Conservation (phyloP, 1,140 invertebrate species). For the Pseudobourletiella spinata region DNA sequence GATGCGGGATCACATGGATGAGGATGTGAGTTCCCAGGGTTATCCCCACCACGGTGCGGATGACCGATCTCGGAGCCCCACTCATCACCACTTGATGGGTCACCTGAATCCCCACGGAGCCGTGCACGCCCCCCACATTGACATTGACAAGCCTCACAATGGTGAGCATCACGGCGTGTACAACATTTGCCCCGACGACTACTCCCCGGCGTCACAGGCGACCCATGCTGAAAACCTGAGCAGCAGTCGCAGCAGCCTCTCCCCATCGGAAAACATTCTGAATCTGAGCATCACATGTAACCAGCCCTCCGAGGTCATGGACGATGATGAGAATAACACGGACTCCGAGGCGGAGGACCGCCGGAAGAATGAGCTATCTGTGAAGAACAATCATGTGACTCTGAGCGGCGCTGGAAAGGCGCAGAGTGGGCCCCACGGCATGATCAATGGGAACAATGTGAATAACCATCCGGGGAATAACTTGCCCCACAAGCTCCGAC, state of each 20-base stretch:
- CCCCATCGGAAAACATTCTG: slow-evolving; percentile 35
- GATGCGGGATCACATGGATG: slow-evolving; percentile 3
- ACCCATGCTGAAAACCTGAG: slow-evolving; percentile 27
- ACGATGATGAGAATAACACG: slow-evolving; percentile 6
- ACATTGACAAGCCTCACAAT: slow-evolving; percentile 26
- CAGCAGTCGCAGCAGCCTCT: slow-evolving; percentile 28
- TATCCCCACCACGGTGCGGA: slow-evolving; percentile 23
- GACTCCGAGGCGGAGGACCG: slow-evolving; percentile 6
- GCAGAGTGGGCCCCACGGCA: slow-evolving; percentile 47
- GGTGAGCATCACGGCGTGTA: slow-evolving; percentile 22
- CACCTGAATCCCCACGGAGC: slow-evolving; percentile 7
- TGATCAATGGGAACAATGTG: slow-evolving; percentile 37
- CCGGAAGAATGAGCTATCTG: slow-evolving; percentile 4
- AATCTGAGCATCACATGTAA: slow-evolving; percentile 41
- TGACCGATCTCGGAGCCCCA: slow-evolving; percentile 28
- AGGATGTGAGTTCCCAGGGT: slow-evolving; percentile 11
- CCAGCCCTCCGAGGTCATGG: slow-evolving; percentile 27
- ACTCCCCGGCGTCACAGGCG: slow-evolving; percentile 14
- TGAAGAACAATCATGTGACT: neutral
- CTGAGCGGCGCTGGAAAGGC: neutral
- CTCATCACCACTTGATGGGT: slow-evolving; percentile 12
- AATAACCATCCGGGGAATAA: slow-evolving; percentile 44
- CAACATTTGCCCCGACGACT: slow-evolving; percentile 25
- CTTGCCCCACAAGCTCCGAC: slow-evolving; percentile 77
- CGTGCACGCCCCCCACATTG: slow-evolving; percentile 21